Evolutionary conservation across 1,140 invertebrate species (phyloP).

Genomic region (Trachelipus rathkii): DNA sequence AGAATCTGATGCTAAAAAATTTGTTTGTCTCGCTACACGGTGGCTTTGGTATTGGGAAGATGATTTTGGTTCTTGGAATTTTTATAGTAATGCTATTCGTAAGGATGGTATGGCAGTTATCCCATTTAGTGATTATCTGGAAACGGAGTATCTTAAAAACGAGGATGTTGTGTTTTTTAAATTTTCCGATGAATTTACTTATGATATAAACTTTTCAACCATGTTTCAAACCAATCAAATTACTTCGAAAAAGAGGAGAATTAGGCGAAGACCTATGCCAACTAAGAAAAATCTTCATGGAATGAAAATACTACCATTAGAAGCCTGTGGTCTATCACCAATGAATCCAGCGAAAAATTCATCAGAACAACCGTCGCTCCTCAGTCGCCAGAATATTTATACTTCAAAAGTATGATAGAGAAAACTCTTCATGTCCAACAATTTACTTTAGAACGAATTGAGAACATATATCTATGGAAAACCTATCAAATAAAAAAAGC

Average conservation of each 20-base stretch:
- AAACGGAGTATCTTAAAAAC: constrained; percentile 19
- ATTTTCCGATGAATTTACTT: not conserved
- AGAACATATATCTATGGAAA: constrained; percentile 37
- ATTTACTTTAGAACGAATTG: constrained; percentile 30
- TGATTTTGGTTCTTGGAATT: constrained; percentile 24
- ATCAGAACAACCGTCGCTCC: constrained; percentile 2
- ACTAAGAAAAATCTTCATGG: not conserved
- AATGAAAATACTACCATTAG: constrained; percentile 26
- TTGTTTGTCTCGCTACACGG: constrained; percentile 23
- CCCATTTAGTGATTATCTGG: constrained; percentile 36
- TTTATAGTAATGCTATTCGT: constrained; percentile 25
- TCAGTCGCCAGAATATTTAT: constrained; percentile 32
- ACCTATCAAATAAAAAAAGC: constrained; percentile 39
- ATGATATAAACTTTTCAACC: constrained; percentile 10
- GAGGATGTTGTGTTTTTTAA: not conserved
- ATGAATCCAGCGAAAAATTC: constrained; percentile 12
- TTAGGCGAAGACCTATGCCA: constrained; percentile 32
- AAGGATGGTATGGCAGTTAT: constrained; percentile 17
- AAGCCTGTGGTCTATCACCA: constrained; percentile 17
- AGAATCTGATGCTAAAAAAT: constrained; percentile 30
- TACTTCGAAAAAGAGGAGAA: constrained; percentile 1
- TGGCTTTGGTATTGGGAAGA: constrained; percentile 38
- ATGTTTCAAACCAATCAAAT: constrained; percentile 25
- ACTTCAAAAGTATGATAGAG: constrained; percentile 30
- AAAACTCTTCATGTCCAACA: not conserved